Evolutionary conservation across 92 coral and sea anemone genomes (phyloP).

Genomic region (Virgularia gustaviana): DNA sequence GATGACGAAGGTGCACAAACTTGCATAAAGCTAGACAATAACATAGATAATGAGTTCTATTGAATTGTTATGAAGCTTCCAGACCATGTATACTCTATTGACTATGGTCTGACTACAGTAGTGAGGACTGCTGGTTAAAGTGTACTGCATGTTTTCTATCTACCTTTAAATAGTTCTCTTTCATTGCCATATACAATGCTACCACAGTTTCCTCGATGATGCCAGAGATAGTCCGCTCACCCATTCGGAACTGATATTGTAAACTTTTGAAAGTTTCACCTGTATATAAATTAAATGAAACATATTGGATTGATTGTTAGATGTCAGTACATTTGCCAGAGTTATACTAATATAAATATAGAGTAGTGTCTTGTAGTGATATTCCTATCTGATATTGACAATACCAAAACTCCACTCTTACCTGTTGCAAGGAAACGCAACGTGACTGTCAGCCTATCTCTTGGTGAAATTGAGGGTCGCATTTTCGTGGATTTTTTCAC

Average conservation of each 20-base stretch:
- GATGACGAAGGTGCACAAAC: too few species aligned
- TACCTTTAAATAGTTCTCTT: constrained; percentile 42
- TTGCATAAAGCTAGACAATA: too few species aligned
- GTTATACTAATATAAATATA: background rate
- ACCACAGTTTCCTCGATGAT: constrained; percentile 37
- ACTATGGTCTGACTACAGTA: too few species aligned
- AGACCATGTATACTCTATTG: too few species aligned
- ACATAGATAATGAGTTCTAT: too few species aligned
- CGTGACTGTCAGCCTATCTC: constrained; percentile 53
- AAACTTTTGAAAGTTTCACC: constrained; percentile 50
- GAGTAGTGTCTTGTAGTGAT: background rate
- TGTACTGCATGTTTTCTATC: too few species aligned
- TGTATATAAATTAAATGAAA: too few species aligned
- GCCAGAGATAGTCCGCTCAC: constrained; percentile 47
- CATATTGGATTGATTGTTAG: background rate
- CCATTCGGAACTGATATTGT: constrained; percentile 47
- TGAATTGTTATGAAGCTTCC: too few species aligned
- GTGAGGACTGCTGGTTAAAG: constrained; percentile 9
- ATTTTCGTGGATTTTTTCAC: constrained; percentile 39
- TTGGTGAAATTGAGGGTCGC: constrained; percentile 48
- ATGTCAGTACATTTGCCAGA: background rate
- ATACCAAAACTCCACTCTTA: too few species aligned
- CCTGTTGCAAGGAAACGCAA: constrained; percentile 51
- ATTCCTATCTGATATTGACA: too few species aligned
- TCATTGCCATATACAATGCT: constrained; percentile 44